Evolutionary conservation across 92 coral and sea anemone genomes (phyloP).

Genomic region (Zoanthus sociatus): DNA sequence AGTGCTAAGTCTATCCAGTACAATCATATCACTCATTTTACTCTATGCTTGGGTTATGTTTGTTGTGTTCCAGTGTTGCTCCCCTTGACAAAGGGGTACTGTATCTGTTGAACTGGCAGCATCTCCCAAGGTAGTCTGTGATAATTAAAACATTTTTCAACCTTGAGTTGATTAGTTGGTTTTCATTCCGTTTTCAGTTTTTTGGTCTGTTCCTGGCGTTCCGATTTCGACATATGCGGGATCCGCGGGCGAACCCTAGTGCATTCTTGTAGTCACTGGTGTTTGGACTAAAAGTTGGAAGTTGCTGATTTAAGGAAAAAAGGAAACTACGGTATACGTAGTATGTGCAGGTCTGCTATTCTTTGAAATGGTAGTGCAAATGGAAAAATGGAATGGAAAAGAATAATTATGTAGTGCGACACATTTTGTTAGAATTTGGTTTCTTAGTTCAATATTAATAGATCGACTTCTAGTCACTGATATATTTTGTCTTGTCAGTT

Average conservation of each 20-base stretch:
- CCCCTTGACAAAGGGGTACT: too few species aligned
- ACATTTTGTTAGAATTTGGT: background rate
- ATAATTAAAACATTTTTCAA: too few species aligned
- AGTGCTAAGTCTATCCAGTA: too few species aligned
- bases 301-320: background rate
- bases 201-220: slow-evolving; percentile 92
- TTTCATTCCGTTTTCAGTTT: slow-evolving; percentile 62
- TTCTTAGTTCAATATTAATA: background rate
- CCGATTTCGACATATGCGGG: slow-evolving; percentile 92
- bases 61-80: too few species aligned
- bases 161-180: background rate
- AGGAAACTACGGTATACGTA: background rate
- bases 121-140: too few species aligned
- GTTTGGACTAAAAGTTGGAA: background rate
- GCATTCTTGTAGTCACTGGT: slow-evolving; percentile 78
- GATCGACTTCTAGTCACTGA: background rate
- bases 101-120: too few species aligned
- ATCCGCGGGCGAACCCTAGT: slow-evolving; percentile 98
- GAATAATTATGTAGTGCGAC: background rate
- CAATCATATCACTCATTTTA: too few species aligned
- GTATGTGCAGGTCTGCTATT: background rate
- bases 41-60: too few species aligned
- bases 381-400: background rate
- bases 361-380: background rate
- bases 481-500: background rate